A percentile compares a stretch with the other conserved stretches of the same genome.
Evolutionary conservation across 2,888 invertebrate genomes (phyloP).

Genomic region (Dicyrtomina minuta): DNA sequence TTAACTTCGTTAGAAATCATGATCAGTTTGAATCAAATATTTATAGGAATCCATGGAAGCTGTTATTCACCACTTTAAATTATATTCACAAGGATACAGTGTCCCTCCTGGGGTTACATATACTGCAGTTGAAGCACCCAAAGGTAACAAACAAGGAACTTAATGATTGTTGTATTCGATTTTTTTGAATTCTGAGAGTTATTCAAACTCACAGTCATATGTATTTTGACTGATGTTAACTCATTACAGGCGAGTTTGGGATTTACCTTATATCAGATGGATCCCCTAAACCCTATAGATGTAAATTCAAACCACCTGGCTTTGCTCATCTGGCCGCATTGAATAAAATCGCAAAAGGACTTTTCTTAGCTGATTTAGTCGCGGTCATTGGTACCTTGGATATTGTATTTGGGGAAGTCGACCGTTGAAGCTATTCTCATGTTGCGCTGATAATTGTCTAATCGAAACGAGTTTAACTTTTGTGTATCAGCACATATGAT

Average conservation of each 20-base stretch:
- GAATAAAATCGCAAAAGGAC: constrained; percentile 82
- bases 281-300: constrained; percentile 89
- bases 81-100: constrained; percentile 75
- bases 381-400: constrained; percentile 91
- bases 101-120: constrained; percentile 85
- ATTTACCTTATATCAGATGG: constrained; percentile 96
- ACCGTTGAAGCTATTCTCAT: too few species aligned
- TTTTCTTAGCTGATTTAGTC: constrained; percentile 94
- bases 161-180: too few species aligned
- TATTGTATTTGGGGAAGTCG: constrained; percentile 90
- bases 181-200: too few species aligned
- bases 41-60: constrained; percentile 71
- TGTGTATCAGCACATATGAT: too few species aligned
- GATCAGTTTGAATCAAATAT: too few species aligned
- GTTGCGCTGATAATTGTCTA: too few species aligned
- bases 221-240: too few species aligned
- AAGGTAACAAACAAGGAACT: too few species aligned
- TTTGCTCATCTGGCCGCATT: constrained; percentile 84
- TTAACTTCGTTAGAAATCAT: too few species aligned
- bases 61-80: constrained; percentile 85
- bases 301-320: constrained; percentile 86
- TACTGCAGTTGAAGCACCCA: constrained; percentile 77
- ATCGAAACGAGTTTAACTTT: too few species aligned
- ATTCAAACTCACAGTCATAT: too few species aligned
- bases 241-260: constrained; percentile 78